These are phyloP conservation scores for Drosophila varians DNA, from an alignment of 1,140 invertebrate genomes.

Conservation along the genomic window DNA sequence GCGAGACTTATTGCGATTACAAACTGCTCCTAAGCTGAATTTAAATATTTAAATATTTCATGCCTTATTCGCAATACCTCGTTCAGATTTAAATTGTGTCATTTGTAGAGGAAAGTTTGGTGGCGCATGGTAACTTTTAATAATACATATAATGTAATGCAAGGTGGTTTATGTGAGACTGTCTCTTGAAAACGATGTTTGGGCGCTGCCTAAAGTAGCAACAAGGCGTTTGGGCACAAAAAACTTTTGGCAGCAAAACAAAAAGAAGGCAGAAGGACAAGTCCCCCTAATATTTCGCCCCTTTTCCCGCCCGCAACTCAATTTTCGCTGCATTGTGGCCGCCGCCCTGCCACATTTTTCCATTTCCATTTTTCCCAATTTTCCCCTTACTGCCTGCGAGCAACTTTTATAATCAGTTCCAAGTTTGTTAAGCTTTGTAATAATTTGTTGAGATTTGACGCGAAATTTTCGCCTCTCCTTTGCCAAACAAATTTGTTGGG, in stretches of 20 bases:
- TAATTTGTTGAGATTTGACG: conserved; percentile 78
- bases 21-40: too few relatives aligned
- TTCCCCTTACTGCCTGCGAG: conserved; percentile 10
- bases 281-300: background rate
- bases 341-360: conserved; percentile 20
- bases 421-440: conserved; percentile 77
- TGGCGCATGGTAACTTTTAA: conserved; percentile 55
- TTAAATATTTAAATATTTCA: too few relatives aligned
- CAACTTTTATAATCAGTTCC: conserved; percentile 78
- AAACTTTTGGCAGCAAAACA: conserved; percentile 58
- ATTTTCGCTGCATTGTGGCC: conserved; percentile 42
- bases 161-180: conserved; percentile 44
- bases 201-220: conserved; percentile 38
- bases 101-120: conserved; percentile 31
- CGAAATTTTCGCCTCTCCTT: conserved; percentile 52
- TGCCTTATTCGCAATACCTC: background rate
- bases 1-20: too few relatives aligned
- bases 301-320: conserved; percentile 33
- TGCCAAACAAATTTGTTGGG: conserved; percentile 38
- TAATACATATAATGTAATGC: conserved; percentile 54
- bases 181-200: conserved; percentile 35
- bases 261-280: conserved; percentile 5
- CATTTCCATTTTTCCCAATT: conserved; percentile 8
- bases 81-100: background rate
- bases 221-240: conserved; percentile 22